A percentile compares a stretch with the other conserved stretches of the same genome.
Evolutionary conservation across 1,140 invertebrate genomes (phyloP).

Genomic region (Drosophila novamexicana): DNA sequence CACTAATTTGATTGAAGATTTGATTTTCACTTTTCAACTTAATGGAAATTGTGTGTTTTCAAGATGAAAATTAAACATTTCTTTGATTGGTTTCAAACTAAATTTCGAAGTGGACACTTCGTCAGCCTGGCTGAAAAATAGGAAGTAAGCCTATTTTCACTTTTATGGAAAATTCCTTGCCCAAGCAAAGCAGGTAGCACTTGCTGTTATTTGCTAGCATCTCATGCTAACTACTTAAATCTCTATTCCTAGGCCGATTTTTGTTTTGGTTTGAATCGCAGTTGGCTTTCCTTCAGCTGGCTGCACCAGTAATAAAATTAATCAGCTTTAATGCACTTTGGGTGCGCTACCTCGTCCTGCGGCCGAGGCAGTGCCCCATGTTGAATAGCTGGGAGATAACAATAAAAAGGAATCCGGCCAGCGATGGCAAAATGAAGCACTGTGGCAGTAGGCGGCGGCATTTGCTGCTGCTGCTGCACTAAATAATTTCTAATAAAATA

Average conservation of each 20-base stretch:
- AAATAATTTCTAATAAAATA: conserved; percentile 84
- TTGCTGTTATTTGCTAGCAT: too few species aligned
- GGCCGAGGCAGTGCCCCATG: conserved; percentile 39
- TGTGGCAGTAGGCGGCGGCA: conserved; percentile 1
- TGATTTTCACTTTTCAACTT: too few species aligned
- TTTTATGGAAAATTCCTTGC: too few species aligned
- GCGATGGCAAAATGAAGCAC: conserved; percentile 40
- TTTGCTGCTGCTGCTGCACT: conserved; percentile 53
- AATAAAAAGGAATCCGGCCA: conserved; percentile 73
- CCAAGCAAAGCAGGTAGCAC: not conserved
- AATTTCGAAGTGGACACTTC: too few species aligned
- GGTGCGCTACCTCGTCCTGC: conserved; percentile 15
- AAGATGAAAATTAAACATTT: too few species aligned
- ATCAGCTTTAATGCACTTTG: conserved; percentile 77
- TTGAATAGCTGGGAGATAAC: conserved; percentile 75
- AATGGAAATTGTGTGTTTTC: too few species aligned
- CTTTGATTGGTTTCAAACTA: too few species aligned
- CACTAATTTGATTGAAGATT: too few species aligned
- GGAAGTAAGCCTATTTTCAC: too few species aligned
- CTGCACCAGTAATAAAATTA: conserved; percentile 70
- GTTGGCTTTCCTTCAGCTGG: conserved; percentile 4
- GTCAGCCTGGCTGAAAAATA: too few species aligned
- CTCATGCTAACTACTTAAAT: not conserved
- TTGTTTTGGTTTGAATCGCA: conserved; percentile 12
- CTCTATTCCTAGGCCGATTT: conserved; percentile 11